Conservation (phyloP, 2,797 vertebrate species). For the Gymnoscopelus microlampas region DNA sequence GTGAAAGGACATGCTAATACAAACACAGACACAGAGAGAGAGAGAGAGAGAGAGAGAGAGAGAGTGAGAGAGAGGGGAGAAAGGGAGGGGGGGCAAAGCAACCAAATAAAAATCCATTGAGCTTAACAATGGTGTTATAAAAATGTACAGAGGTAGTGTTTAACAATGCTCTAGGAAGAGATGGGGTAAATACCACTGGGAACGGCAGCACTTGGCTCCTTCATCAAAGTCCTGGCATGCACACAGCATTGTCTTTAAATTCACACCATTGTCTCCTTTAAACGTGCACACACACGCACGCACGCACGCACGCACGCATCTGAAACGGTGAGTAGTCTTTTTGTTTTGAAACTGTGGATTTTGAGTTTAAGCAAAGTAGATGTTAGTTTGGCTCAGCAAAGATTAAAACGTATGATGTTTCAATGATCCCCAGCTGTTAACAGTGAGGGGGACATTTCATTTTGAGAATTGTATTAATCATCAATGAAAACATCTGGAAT, state of each 20-base stretch:
- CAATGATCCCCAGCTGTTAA: neutral
- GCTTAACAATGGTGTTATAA: conserved; percentile 81
- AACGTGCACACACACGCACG: conserved; percentile 45
- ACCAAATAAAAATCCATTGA: conserved; percentile 80
- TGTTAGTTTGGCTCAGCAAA: conserved; percentile 11
- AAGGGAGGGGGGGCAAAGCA: conserved; percentile 41
- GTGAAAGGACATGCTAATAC: conserved; percentile 80
- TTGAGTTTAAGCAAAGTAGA: conserved; percentile 31
- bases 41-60: conserved; percentile 17
- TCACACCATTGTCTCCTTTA: conserved; percentile 75
- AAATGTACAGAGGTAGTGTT: conserved; percentile 81
- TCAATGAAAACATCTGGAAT: neutral
- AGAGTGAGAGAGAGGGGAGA: conserved; percentile 25
- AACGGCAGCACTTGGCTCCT: conserved; percentile 75
- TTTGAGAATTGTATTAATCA: neutral
- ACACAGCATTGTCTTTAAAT: conserved; percentile 81
- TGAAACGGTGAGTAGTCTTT: conserved; percentile 66
- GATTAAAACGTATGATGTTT: neutral
- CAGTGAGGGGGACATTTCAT: neutral
- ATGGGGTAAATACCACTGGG: conserved; percentile 77
- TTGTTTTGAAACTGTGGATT: conserved; percentile 54
- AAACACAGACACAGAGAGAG: conserved; percentile 66
- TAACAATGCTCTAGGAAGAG: conserved; percentile 84
- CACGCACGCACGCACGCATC: conserved; percentile 35
- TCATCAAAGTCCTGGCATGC: conserved; percentile 79